Percentiles rank a stretch among this genome's conserved stretches.
Evolutionary conservation across 2,888 invertebrate species (phyloP).

Genomic region (Metellina segmentata): DNA sequence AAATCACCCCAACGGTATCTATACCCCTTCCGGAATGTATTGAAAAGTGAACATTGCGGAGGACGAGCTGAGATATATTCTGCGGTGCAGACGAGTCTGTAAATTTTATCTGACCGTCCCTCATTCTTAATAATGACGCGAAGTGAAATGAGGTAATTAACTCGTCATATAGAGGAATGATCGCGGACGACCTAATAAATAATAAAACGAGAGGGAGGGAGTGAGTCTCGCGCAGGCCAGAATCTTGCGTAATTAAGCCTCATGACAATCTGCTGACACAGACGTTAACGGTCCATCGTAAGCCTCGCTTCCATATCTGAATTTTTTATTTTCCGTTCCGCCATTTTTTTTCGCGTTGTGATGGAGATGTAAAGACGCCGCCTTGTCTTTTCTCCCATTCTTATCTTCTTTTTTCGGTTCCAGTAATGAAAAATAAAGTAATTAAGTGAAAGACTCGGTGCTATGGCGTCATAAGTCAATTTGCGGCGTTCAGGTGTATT

Average conservation of each 20-base stretch:
- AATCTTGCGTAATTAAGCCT: constrained; percentile 57
- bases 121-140: constrained; percentile 60
- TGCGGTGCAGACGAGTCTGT: neutral
- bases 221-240: neutral
- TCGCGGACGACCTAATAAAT: constrained; percentile 44
- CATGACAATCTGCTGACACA: constrained; percentile 56
- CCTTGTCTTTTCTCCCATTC: neutral
- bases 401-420: neutral
- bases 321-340: neutral
- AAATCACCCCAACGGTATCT: neutral
- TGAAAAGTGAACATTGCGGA: neutral
- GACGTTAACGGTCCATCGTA: constrained; percentile 35
- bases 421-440: constrained; percentile 28
- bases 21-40: neutral
- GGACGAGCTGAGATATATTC: neutral
- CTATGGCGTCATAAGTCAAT: constrained; percentile 29
- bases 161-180: constrained; percentile 57
- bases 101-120: constrained; percentile 18
- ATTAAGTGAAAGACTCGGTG: constrained; percentile 4
- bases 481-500: constrained; percentile 4
- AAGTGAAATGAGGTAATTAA: constrained; percentile 68
- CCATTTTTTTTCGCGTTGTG: neutral
- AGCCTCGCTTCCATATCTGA: constrained; percentile 1
- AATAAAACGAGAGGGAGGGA: constrained; percentile 20
- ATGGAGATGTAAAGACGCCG: neutral